Base-by-base conservation (phyloP, 2,888 invertebrate species). In the Acanthacorydalis orientalis region DNA sequence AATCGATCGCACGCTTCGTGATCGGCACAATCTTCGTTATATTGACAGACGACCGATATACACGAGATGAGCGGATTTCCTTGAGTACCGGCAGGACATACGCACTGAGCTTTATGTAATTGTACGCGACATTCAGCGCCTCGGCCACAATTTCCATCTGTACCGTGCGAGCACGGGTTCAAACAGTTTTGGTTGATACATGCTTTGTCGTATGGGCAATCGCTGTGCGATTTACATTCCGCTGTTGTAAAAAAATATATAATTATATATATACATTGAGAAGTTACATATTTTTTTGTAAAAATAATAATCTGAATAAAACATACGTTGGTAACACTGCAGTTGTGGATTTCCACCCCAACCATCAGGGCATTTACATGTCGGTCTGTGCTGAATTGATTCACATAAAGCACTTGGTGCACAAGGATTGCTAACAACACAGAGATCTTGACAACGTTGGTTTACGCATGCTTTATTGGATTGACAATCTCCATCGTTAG, bases 261-360 rank as follows among this genome's bases (percentile, higher is more conserved):
- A 34, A 49, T 45, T 37, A 42, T 14, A 44, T 43, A 34, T 34
- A 9, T 9, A 9, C n/a, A n/a, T n/a, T n/a, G n/a, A n/a, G n/a
- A n/a, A 34, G 7, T 34, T 34, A 10, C 34, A 10, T 7, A 34
- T 34, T 34, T 34, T 34, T 34, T 7, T 35, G 12, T 12, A 12
- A 40, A 12, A 8, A 40, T 15, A 4, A 40, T 14, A 14, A 39
- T 11, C 9, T 43, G n/a, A 43, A 43, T 32, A 33, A 8, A 38
- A 69, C 80, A 78, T 73, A 90, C 90, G 87, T 74, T 81, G 85
- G 61, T 83, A 88, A 59, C 92, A 92, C 52, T 78, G 75, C 16
- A 80, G 67, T 64, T 89, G 81, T 33, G 92, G 90, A 64, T 91
- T 85, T 51, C 92, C 92, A 46, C 86, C 87, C 69, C 85, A 88